Evolutionary conservation across 1,140 invertebrate genomes (phyloP), one percentile per base, ranked within the genome.

Genomic region (Calliphora vicina): DNA sequence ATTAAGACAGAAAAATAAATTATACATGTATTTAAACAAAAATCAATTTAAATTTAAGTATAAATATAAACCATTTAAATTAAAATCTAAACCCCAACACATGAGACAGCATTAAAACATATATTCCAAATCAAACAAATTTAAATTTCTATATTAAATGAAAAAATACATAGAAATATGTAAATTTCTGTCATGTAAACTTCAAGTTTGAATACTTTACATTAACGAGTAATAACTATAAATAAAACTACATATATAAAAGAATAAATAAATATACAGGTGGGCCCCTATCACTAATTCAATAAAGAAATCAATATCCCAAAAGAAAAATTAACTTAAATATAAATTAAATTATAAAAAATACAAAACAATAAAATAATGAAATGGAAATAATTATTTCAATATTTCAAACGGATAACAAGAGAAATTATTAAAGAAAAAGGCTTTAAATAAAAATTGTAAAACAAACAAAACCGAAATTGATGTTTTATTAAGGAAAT

Each of bases 401-500:
- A 35, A 35, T 13, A n/a, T n/a, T n/a, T n/a, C n/a, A 57, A 57
- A 57, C 15, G n/a, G 17, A 57, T 57, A 57, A 57, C 6, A 57
- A 57, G 50, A 57, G 50, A 74, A 83, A 78, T 78, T 35, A 78
- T 82, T 82, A 82, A 81, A 85, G 86, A 86, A 84, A 85, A 84
- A 82, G 82, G 82, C 82, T 83, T 83, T 83, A 83, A 83, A 83
- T 81, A 83, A 83, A 83, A 83, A 83, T 80, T 83, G 82, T 83
- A 82, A 82, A 82, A 26, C 71, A 29, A 26, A 26, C 20, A 29
- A 73, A 57, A 57, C 13, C 5, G 15, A n/a, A 57, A 57, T 15
- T 17, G 15, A 17, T 57, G 45, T 57, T 57, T 57, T n/a, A 57
- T 17, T 57, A 17, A 17, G 13, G 1, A 3, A 57, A 15, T 6